These are phyloP conservation scores for Colostygia pectinataria DNA, from an alignment of 2,888 invertebrate genomes.

Conservation along the genomic window DNA sequence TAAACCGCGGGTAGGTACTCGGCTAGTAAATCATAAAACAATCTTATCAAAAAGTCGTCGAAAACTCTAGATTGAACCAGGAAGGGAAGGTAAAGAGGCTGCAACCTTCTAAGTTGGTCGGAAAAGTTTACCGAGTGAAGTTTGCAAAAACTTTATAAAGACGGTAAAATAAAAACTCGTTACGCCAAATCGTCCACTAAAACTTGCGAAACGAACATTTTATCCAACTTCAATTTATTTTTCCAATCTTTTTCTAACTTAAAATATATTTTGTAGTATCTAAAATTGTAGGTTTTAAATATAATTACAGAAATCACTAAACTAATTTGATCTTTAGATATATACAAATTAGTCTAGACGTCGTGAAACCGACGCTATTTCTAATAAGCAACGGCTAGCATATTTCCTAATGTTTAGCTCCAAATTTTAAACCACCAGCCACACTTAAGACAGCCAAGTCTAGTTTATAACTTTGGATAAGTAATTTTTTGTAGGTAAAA, in stretches of 20 bases:
- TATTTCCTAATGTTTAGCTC: constrained; percentile 11
- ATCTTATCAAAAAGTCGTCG: constrained; percentile 22
- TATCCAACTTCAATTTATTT: constrained; percentile 75
- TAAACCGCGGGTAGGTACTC: background rate
- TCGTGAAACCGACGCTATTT: too few relatives aligned
- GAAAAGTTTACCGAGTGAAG: constrained; percentile 54
- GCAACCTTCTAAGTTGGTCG: constrained; percentile 41
- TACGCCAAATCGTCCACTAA: constrained; percentile 80
- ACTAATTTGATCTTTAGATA: too few relatives aligned
- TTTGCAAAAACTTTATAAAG: constrained; percentile 71
- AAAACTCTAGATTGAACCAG: constrained; percentile 20
- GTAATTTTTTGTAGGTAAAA: background rate
- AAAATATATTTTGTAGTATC: too few relatives aligned
- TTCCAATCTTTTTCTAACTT: constrained; percentile 55
- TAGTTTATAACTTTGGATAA: background rate
- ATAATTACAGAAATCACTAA: too few relatives aligned
- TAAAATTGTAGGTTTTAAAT: too few relatives aligned
- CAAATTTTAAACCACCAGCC: constrained; percentile 5
- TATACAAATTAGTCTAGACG: too few relatives aligned
- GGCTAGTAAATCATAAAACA: constrained; percentile 2
- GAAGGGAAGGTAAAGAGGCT: constrained; percentile 40
- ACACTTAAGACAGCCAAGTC: background rate
- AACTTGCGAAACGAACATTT: constrained; percentile 73
- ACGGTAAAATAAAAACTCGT: constrained; percentile 75
- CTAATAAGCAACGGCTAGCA: background rate